Evolutionary conservation across 53 echinoderm and acorn worm species (phyloP), one percentile per base, ranked within the genome.

Genomic region (Actinopyga echinites): DNA sequence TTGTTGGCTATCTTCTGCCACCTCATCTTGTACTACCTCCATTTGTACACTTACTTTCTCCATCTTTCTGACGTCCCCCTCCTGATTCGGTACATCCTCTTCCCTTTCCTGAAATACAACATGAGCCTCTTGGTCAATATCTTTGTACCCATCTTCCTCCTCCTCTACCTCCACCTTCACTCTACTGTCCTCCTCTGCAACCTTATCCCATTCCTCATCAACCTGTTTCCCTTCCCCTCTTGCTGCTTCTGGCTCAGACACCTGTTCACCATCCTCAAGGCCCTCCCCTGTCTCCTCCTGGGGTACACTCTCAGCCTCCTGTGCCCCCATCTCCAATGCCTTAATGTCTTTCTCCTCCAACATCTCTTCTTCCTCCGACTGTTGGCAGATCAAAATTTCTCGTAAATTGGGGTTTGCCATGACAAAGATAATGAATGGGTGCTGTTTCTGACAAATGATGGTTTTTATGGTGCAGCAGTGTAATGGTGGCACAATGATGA

Each of bases 361-460:
- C 30, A 13, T 56, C 29, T 79, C 79, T 30, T 79, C 79, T 30
- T 79, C 56, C 29, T 79, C 79, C 26, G 55, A 56, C 57, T 56
- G 56, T 57, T 79, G 79, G 57, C 57, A 79, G 57, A 57, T 79
- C 35, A 79, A 79, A 79, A 79, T 54, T 57, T 79, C 34, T 34
- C 5, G 57, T 55, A 56, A 56, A 34, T 34, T 79, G 36, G 57
- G 30, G 17, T 49, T 49, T 49, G 49, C 49, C 49, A 49, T 49
- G 44, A 49, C 49, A 15, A 15, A 49, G 15, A 49, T 13, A 49
- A 17, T 15, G 17, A 49, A 17, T 49, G 17, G 49, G 49, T 49
- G 49, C 49, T 15, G 49, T 49, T 49, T 49, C 49, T 49, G 49
- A 49, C 49, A 49, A 49, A 3, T 49, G 49, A 49, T 49, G 49